These are phyloP conservation scores for Zalophus californianus DNA, from an alignment of 2,797 vertebrate genomes.

Conservation along the genomic window DNA sequence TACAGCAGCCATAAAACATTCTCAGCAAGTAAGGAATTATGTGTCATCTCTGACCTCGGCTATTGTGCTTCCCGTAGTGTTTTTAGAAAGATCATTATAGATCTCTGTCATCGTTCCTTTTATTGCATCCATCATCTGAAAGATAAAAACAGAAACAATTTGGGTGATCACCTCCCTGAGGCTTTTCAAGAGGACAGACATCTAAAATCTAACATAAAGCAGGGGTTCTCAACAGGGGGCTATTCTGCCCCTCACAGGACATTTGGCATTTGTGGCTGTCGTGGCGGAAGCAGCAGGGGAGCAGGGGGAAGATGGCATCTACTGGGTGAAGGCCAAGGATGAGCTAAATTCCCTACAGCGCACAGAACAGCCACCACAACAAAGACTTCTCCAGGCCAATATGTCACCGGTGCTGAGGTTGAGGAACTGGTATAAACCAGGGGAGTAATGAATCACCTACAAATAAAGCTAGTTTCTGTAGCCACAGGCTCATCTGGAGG, in stretches of 20 bases:
- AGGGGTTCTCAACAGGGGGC: fast-evolving
- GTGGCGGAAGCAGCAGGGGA: fast-evolving
- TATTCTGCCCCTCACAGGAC: background rate
- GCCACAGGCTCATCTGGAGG: background rate
- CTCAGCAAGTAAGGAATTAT: fast-evolving
- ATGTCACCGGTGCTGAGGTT: fast-evolving
- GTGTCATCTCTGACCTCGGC: constrained; percentile 91
- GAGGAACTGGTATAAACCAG: background rate
- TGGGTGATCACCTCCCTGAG: fast-evolving
- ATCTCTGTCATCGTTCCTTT: constrained; percentile 99
- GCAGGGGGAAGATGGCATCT: fast-evolving
- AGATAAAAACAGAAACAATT: constrained; percentile 63
- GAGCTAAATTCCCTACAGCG: fast-evolving
- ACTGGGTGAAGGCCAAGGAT: background rate
- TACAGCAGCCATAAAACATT: fast-evolving
- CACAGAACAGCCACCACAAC: no score
- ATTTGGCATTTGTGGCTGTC: background rate
- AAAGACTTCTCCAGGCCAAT: background rate
- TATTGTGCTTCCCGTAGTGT: constrained; percentile 97
- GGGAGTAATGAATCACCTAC: background rate
- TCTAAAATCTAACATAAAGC: no score
- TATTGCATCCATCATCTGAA: constrained; percentile 98
- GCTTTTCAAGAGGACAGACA: background rate
- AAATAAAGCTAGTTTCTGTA: fast-evolving
- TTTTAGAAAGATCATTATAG: constrained; percentile 98